phyloP scores from a whole-genome alignment of 2,113 vertebrate genomes.

The Antennarius striatus region DNA sequence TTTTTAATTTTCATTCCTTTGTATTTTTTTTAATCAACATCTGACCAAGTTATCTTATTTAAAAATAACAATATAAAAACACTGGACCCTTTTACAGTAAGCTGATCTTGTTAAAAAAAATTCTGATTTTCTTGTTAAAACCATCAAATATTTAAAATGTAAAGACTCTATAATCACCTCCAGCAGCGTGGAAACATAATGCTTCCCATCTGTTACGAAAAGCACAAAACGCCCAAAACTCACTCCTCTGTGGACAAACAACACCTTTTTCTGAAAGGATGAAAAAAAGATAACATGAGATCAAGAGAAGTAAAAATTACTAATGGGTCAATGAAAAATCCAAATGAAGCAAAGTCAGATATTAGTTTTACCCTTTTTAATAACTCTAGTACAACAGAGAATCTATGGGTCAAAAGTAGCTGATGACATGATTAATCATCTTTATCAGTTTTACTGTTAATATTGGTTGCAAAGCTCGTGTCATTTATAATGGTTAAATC shows the following conservation, averaged over 20 bases:
- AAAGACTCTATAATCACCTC: conserved; percentile 75
- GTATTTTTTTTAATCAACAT: too few relatives aligned
- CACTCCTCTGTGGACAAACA: conserved; percentile 84
- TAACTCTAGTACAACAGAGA: background rate
- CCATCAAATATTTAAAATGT: background rate
- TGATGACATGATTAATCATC: too few relatives aligned
- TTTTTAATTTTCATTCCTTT: too few relatives aligned
- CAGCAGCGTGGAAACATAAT: conserved; percentile 82
- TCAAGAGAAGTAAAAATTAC: background rate
- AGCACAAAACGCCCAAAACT: conserved; percentile 86
- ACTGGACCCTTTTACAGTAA: too few relatives aligned
- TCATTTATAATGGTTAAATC: too few relatives aligned
- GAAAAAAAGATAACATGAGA: background rate
- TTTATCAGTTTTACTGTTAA: too few relatives aligned
- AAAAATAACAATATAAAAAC: too few relatives aligned
- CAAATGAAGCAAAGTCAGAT: too few relatives aligned
- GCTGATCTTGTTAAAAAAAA: too few relatives aligned
- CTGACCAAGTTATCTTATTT: too few relatives aligned
- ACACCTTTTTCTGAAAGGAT: conserved; percentile 76
- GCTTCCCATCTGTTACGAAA: conserved; percentile 88
- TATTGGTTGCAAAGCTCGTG: too few relatives aligned
- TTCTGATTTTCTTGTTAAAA: background rate
- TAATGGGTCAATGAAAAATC: background rate
- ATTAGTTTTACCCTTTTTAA: too few relatives aligned
- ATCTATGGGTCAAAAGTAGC: background rate